Conservation (phyloP, 2,113 vertebrate genomes). For the Abramis brama region DNA sequence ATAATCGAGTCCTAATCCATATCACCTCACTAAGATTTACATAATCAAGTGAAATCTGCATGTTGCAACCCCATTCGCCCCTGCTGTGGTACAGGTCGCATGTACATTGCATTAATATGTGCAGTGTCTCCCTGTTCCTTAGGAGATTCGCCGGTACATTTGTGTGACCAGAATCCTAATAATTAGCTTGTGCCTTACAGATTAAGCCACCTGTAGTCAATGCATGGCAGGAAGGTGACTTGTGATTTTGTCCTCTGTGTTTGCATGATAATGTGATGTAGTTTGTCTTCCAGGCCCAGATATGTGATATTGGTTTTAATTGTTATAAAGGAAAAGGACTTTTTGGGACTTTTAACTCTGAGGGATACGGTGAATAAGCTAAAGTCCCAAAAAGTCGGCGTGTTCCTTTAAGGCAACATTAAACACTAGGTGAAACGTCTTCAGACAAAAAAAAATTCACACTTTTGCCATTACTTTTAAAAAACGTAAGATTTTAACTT, state of each 20-base stretch:
- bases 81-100: slow-evolving; percentile 22
- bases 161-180: slow-evolving; percentile 59
- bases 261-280: slow-evolving; percentile 2
- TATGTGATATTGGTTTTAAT: neutral
- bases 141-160: slow-evolving; percentile 39
- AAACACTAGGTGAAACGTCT: neutral
- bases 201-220: slow-evolving; percentile 55
- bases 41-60: slow-evolving; percentile 59
- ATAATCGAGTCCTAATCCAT: slow-evolving; percentile 56
- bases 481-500: neutral
- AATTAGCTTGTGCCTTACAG: slow-evolving; percentile 53
- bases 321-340: too few species aligned
- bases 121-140: slow-evolving; percentile 33
- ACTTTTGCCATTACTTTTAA: neutral
- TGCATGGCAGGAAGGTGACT: slow-evolving; percentile 59
- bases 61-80: slow-evolving; percentile 51
- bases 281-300: neutral
- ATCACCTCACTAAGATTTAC: slow-evolving; percentile 55
- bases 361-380: too few species aligned
- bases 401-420: neutral
- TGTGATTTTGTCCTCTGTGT: slow-evolving; percentile 44
- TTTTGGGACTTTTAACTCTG: too few species aligned
- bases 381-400: too few species aligned
- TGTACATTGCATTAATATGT: slow-evolving; percentile 57
- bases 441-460: neutral